Conservation (phyloP, 2,797 vertebrate genomes). For the Arrhamphus sclerolepis region DNA sequence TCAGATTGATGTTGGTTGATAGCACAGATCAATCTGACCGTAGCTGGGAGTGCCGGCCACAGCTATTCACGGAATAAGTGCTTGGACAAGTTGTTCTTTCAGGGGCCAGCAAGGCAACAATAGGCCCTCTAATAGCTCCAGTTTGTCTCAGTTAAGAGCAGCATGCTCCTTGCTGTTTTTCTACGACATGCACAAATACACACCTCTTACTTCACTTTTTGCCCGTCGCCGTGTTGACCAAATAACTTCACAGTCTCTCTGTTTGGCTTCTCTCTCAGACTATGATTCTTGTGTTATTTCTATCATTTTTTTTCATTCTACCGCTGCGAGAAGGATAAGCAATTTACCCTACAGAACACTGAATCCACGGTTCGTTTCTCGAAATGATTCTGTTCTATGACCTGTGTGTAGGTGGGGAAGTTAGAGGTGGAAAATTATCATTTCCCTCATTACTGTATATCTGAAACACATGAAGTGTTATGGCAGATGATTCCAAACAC, state of each 20-base stretch:
- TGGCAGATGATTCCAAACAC: neutral
- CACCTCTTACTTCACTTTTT: slow-evolving; percentile 25
- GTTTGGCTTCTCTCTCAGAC: slow-evolving; percentile 15
- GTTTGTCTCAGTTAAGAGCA: slow-evolving; percentile 80
- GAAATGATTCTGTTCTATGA: slow-evolving; percentile 20
- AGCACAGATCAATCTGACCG: slow-evolving; percentile 20
- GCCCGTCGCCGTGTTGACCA: slow-evolving; percentile 28
- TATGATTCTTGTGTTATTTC: slow-evolving; percentile 31
- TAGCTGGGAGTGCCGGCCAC: slow-evolving; percentile 60
- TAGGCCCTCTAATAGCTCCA: slow-evolving; percentile 73
- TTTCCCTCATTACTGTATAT: neutral
- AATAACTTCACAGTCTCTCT: slow-evolving; percentile 40
- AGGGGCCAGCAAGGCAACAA: slow-evolving; percentile 71
- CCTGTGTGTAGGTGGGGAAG: slow-evolving; percentile 1
- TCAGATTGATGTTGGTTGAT: too few species aligned
- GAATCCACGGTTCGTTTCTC: slow-evolving; percentile 5
- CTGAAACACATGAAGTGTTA: slow-evolving; percentile 1
- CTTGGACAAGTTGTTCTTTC: slow-evolving; percentile 78
- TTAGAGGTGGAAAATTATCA: neutral
- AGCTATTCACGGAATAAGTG: slow-evolving; percentile 76
- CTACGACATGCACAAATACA: slow-evolving; percentile 22
- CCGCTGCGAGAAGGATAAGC: neutral
- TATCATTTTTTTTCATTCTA: slow-evolving; percentile 13
- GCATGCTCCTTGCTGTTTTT: slow-evolving; percentile 38
- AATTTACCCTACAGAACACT: neutral